phyloP scores from a whole-genome alignment of 2,888 invertebrate species.

The Perdita meconis region DNA sequence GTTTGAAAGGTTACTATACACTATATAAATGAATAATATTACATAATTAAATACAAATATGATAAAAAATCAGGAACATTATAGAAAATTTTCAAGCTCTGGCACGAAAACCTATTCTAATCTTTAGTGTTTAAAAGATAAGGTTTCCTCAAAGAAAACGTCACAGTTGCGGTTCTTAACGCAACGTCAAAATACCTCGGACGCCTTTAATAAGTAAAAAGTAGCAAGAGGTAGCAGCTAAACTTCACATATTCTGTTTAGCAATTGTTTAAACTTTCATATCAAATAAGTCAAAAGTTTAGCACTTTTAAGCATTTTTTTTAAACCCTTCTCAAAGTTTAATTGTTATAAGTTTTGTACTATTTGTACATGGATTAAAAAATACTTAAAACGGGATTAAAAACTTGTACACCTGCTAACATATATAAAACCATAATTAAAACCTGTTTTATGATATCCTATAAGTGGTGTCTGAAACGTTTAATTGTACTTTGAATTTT shows the following conservation, averaged over 20 bases:
- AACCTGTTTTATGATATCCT: background rate
- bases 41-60: background rate
- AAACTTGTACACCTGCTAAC: background rate
- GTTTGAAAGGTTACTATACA: background rate
- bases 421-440: background rate
- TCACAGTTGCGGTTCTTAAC: background rate
- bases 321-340: background rate
- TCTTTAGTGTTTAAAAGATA: too few species aligned
- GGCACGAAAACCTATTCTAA: too few species aligned
- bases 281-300: background rate
- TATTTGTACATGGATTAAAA: background rate
- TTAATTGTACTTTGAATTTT: background rate
- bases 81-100: too few species aligned
- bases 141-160: too few species aligned
- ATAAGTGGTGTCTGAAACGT: background rate
- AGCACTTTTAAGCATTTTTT: conserved; percentile 3
- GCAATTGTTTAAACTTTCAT: conserved; percentile 1
- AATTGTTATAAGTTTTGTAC: background rate
- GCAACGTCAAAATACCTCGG: conserved; percentile 5
- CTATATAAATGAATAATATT: too few species aligned
- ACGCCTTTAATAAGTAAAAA: background rate
- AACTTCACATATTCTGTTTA: background rate
- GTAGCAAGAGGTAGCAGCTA: background rate
- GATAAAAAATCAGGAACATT: too few species aligned
- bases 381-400: background rate